Evolutionary conservation across 2,113 vertebrate species (phyloP).

Genomic region (Axis porcinus): DNA sequence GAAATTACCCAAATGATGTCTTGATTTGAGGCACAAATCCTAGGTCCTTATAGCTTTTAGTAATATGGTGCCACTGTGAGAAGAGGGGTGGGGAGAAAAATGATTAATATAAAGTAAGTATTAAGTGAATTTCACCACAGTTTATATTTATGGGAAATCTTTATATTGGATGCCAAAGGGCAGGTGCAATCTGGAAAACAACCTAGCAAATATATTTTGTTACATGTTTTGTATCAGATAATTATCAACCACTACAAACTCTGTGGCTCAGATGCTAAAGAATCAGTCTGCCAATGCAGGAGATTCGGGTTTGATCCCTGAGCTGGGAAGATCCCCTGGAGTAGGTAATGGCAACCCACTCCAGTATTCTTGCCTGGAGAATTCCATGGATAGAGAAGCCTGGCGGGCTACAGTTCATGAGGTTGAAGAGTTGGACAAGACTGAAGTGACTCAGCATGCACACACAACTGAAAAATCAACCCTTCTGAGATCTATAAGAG

Average conservation of each 20-base stretch:
- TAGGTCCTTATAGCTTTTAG: not conserved
- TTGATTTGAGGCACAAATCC: not conserved
- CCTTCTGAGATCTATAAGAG: not conserved
- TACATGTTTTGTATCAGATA: not conserved
- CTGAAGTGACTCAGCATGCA: not conserved
- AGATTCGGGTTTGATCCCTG: not conserved
- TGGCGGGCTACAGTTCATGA: not conserved
- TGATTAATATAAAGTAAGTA: not conserved
- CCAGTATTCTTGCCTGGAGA: not conserved
- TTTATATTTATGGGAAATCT: not conserved
- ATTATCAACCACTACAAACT: not conserved
- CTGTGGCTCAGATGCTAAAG: not conserved
- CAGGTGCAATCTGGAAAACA: constrained; percentile 30
- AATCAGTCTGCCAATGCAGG: not conserved
- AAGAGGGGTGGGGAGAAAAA: not conserved
- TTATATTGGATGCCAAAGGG: not conserved
- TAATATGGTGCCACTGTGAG: not conserved
- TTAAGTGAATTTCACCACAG: not conserved
- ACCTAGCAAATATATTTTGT: constrained; percentile 36
- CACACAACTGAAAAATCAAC: not conserved
- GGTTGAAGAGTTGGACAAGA: not conserved
- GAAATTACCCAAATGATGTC: not conserved
- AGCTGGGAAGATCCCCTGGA: not conserved
- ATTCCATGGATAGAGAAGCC: not conserved
- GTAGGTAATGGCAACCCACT: not conserved